These are phyloP conservation scores for Aldabrachelys gigantea DNA, from an alignment of 2,113 vertebrate species.

Conservation along the genomic window DNA sequence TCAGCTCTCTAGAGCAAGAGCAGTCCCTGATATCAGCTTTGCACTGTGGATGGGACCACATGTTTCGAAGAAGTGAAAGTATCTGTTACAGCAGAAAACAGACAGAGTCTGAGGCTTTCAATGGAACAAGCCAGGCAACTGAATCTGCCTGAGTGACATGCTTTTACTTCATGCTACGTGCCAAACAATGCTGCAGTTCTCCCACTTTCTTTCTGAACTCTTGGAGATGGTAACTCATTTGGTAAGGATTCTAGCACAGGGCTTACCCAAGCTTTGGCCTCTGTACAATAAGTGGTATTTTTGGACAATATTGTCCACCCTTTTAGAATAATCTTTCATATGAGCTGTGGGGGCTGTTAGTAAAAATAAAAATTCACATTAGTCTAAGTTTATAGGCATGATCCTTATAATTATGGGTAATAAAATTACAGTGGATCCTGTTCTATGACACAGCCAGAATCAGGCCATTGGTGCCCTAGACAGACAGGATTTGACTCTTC, in stretches of 20 bases:
- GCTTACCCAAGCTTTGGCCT: background rate
- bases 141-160: background rate
- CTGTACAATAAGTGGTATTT: background rate
- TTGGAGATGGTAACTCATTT: background rate
- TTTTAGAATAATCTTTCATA: background rate
- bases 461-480: constrained; percentile 16
- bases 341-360: background rate
- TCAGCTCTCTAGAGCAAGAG: background rate
- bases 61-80: background rate
- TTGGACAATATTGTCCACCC: background rate
- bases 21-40: accelerated
- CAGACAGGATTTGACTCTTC: constrained; percentile 34
- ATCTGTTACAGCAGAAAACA: constrained; percentile 7
- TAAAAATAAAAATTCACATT: constrained; percentile 15
- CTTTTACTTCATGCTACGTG: background rate
- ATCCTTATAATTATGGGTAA: constrained; percentile 33
- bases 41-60: background rate
- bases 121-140: background rate
- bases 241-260: accelerated
- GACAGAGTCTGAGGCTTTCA: background rate
- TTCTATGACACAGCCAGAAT: constrained; percentile 20
- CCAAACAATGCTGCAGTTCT: background rate
- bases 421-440: constrained; percentile 1
- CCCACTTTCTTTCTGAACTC: background rate
- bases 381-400: background rate